Evolutionary conservation across 2,113 vertebrate genomes (phyloP), one percentile per base, ranked within the genome.

Genomic region (Spizaetus ornatus): DNA sequence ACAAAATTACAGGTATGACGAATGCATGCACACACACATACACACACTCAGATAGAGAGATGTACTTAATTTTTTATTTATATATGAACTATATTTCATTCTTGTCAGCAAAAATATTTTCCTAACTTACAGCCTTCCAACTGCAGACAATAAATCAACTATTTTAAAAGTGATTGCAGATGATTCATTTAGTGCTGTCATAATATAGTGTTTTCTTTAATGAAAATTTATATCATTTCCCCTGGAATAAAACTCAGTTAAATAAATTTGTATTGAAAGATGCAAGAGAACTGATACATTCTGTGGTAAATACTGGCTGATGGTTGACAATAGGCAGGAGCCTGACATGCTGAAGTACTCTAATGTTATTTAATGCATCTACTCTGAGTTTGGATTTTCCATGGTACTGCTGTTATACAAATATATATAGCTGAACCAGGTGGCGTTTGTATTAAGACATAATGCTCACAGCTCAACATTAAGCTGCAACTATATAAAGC

Each of bases 101-200:
- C 62, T 95, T 97, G 95, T 97, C 96, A 97, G 82, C 88, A 96
- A 96, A 98, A 98, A 93, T 97, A 95, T 98, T 98, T 97, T 97
- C 95, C 89, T 95, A 97, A 95, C 79, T 71, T 88, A 88, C 65
- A 94, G 45, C 48, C 73, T 96, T 97, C 90, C 74, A 97, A 97
- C 74, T 74, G 61, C 56, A 94, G 87, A 72, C 80, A 95, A 96
- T 97, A 98, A 97, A 97, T 97, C 79, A 95, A 91, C n/a, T 59
- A 84, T 97, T 97, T 98, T 87, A 94, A 97, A 98, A 97, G 88
- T 85, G 74, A 97, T 90, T 97, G 88, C 59, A 94, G 73, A 94
- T 95, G 74, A 98, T 97, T 97, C 85, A 96, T 97, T 97, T 97
- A 90, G 43, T 72, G 53, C 74, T 98, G 95, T 95, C 95, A 95